phyloP scores from a whole-genome alignment of 2,797 vertebrate species.

The Cichlasoma orientale region DNA sequence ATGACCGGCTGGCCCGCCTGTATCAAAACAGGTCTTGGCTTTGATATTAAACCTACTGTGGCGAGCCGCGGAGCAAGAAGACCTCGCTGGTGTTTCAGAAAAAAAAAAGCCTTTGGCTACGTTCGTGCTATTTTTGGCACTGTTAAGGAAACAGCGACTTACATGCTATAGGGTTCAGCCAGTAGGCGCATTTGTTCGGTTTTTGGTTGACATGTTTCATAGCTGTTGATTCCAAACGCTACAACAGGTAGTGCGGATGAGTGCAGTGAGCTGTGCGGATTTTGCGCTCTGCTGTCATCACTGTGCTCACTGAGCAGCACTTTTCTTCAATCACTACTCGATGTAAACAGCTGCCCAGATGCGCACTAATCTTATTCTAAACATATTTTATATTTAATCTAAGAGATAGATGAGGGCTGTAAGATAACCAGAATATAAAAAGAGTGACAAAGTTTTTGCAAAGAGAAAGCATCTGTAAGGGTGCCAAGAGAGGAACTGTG shows the following conservation, averaged over 20 bases:
- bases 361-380: no score
- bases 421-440: not conserved
- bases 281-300: not conserved
- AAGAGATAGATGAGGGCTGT: not conserved
- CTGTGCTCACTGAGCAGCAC: not conserved
- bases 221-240: not conserved
- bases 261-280: slow-evolving; percentile 1
- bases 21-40: slow-evolving; percentile 43
- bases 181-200: not conserved
- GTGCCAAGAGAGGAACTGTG: not conserved
- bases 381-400: not conserved
- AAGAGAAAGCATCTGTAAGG: not conserved
- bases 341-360: not conserved
- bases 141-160: slow-evolving; percentile 47
- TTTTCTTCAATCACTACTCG: not conserved
- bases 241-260: slow-evolving; percentile 13
- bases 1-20: slow-evolving; percentile 27
- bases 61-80: slow-evolving; percentile 21
- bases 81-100: not conserved
- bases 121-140: slow-evolving; percentile 61
- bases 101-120: slow-evolving; percentile 24
- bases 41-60: slow-evolving; percentile 41
- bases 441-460: not conserved
- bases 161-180: slow-evolving; percentile 34
- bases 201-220: slow-evolving; percentile 1